Evolutionary conservation across 2,888 invertebrate genomes (phyloP), one percentile per base, ranked within the genome.

Genomic region (Pantelozetes paolii): DNA sequence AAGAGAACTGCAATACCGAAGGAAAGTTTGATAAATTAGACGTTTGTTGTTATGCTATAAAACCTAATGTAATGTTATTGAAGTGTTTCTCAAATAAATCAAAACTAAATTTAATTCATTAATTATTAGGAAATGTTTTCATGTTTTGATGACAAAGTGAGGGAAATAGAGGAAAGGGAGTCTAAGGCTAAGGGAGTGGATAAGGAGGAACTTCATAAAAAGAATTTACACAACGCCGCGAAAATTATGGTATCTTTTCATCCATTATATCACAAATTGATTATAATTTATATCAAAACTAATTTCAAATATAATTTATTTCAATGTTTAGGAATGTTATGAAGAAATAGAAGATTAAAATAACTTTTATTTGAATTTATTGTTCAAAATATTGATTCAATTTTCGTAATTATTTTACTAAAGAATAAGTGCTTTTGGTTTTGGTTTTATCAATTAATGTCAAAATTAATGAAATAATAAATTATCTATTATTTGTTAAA

Each of bases 161-260:
- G 18, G 6, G 32, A 62, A 18, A 62, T n/a, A 6, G 62, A 62
- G 32, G 32, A n/a, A 1, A 62, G 32, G 2, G 62, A 62, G 15
- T 30, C 62, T 5, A 62, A 62, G 11, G n/a, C 18, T n/a, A 30
- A 62, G 30, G 32, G 32, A 2, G 18, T 32, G 20, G n/a, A 26
- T 26, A 62, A 32, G 6, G 62, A 62, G 26, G 62, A 62, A 18
- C 8, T 62, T 1, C 62, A 62, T 11, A 30, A 36, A 15, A 62
- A 62, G 62, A 62, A 62, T 62, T 15, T n/a, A 18, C 62, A 62
- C 62, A 62, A 62, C 15, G 62, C 62, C 15, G 62, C 62, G n/a
- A 62, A 62, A 18, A 62, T 62, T 62, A 18, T 62, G n/a, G 62
- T 62, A 62, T 28, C 18, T 28, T 57, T 13, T 11, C 6, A 28